Evolutionary conservation across 2,113 vertebrate species (phyloP).

Genomic region (Pterocles gutturalis): DNA sequence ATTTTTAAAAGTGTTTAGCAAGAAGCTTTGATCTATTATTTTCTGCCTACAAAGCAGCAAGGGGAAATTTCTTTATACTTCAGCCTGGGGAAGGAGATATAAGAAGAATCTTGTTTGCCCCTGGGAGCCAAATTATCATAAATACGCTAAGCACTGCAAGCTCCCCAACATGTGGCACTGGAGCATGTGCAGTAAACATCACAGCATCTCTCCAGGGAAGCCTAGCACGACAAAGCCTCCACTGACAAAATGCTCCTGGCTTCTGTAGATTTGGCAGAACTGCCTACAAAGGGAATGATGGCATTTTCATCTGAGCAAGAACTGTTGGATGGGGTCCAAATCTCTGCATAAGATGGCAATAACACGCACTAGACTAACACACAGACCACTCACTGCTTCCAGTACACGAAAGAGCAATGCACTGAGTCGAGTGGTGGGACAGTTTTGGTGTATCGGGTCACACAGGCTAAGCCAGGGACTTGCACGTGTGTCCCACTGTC

Average conservation of each 20-base stretch:
- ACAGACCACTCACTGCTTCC: background rate
- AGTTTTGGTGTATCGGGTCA: background rate
- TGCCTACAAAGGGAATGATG: background rate
- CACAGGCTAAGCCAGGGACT: background rate
- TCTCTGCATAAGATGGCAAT: background rate
- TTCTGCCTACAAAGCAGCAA: conserved; percentile 17
- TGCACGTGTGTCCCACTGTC: background rate
- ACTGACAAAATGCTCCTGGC: background rate
- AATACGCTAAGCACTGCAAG: conserved; percentile 59
- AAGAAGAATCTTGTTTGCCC: conserved; percentile 21
- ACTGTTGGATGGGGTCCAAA: background rate
- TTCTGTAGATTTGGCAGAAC: background rate
- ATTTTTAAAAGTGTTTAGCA: conserved; percentile 59
- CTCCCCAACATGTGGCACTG: conserved; percentile 51
- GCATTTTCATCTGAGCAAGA: background rate
- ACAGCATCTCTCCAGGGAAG: conserved; percentile 32
- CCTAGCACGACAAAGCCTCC: background rate
- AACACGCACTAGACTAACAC: background rate
- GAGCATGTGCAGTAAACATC: conserved; percentile 37
- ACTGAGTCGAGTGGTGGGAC: background rate
- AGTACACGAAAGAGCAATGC: background rate
- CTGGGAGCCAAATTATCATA: conserved; percentile 54
- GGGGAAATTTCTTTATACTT: conserved; percentile 49
- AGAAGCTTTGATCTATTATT: conserved; percentile 63
- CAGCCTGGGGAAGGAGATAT: background rate